Conservation (phyloP, 2,797 vertebrate species). For the Menidia menidia region DNA sequence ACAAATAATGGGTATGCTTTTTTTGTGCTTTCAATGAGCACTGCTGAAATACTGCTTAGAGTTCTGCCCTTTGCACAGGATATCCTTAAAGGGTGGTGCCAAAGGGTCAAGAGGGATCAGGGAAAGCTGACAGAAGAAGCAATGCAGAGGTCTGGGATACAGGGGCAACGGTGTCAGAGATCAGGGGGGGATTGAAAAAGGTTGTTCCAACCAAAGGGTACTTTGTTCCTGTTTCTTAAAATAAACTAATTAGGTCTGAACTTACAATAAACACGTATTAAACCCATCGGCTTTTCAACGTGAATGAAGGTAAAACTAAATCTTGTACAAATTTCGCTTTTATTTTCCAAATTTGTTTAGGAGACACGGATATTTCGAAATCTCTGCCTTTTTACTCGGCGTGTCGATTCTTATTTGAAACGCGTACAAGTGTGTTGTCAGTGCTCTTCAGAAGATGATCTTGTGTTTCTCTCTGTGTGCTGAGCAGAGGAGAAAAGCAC, state of each 20-base stretch:
- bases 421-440: not conserved
- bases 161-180: constrained; percentile 6
- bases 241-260: not conserved
- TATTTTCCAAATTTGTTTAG: not conserved
- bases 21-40: not conserved
- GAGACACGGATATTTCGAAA: not conserved
- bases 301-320: not conserved
- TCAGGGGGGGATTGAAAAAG: not conserved
- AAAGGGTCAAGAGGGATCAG: constrained; percentile 10
- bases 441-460: constrained; percentile 9
- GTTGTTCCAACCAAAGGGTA: not conserved
- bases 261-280: not conserved
- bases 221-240: not conserved
- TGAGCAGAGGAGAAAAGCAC: constrained; percentile 53
- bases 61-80: constrained; percentile 1
- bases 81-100: not conserved
- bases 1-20: not conserved
- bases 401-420: not conserved
- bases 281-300: not conserved
- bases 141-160: not conserved
- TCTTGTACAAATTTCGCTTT: not conserved
- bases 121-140: not conserved
- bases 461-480: constrained; percentile 25
- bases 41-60: not conserved
- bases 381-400: not conserved